Evolutionary conservation across 2,113 vertebrate species (phyloP).

Genomic region (Ochotona curzoniae): DNA sequence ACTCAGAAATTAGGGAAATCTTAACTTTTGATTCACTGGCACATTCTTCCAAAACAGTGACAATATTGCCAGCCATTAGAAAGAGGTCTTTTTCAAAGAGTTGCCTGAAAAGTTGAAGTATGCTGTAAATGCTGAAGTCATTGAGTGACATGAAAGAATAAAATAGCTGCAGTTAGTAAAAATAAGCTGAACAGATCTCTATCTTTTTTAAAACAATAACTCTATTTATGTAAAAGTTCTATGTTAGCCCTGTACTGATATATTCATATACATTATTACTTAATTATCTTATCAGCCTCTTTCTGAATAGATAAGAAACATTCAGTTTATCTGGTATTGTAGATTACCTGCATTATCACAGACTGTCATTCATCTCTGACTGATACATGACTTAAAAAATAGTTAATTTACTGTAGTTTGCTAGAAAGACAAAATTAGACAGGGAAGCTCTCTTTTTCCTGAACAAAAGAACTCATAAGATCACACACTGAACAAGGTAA

Average conservation of each 20-base stretch:
- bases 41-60: not conserved
- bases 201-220: not conserved
- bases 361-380: not conserved
- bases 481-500: not conserved
- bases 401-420: not conserved
- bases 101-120: not conserved
- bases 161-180: not conserved
- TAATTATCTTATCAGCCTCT: not conserved
- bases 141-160: not conserved
- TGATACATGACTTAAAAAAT: not conserved
- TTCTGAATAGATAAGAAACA: not conserved
- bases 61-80: not conserved
- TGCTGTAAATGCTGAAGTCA: not conserved
- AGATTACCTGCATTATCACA: not conserved
- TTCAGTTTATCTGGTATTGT: not conserved
- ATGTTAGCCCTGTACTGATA: not conserved
- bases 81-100: not conserved
- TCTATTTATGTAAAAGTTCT: not conserved
- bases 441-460: not conserved
- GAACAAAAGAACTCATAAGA: not conserved
- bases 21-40: not conserved
- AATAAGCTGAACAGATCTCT: no score
- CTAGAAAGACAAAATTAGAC: not conserved
- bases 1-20: not conserved
- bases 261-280: slow-evolving; percentile 8